Evolutionary conservation across 2,888 invertebrate genomes (phyloP), one percentile per base, ranked within the genome.

Genomic region (Mamestra brassicae): DNA sequence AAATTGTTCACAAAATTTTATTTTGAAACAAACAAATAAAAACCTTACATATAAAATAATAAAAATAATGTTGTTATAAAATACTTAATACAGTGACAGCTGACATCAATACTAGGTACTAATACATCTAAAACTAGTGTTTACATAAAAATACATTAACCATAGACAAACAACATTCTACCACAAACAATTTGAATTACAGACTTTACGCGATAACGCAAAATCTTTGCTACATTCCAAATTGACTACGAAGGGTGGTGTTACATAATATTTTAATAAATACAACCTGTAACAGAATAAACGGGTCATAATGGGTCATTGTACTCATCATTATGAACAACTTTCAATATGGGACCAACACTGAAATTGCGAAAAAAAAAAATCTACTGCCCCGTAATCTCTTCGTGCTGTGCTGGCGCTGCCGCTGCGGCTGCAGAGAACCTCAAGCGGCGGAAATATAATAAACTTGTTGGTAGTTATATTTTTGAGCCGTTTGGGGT

Each of bases 231-330:
- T 83, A 69, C 36, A 64, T 63, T 58, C 11, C 54, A 52, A 73
- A 69, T 66, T 42, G 0, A 71, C 66, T 71, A 64, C 72, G 68
- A 55, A 69, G 66, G 78, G 82, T 81, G 64, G 61, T 74, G 60
- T 69, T 60, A 38, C 38, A 34, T 36, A 36, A 7, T 34, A 13
- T 57, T 38, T 26, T 26, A 26, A 26, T 26, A 26, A 26, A 26
- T 26, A 26, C 26, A n/a, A n/a, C n/a, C 1, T 26, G 26, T 26
- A 26, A 26, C 26, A 26, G 26, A 26, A 26, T 26, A 26, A 26
- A 26, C 26, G n/a, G n/a, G n/a, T n/a, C n/a, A n/a, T 26, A 26
- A 26, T 26, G 26, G 26, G 26, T 26, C 26, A 26, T 26, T 26
- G 26, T 26, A 26, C 26, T 26, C 26, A 26, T 26, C 26, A 26